A percentile compares a stretch with the other conserved stretches of the same genome.
phyloP scores from a whole-genome alignment of 2,113 vertebrate genomes.

The Ceyx cyanopectus region DNA sequence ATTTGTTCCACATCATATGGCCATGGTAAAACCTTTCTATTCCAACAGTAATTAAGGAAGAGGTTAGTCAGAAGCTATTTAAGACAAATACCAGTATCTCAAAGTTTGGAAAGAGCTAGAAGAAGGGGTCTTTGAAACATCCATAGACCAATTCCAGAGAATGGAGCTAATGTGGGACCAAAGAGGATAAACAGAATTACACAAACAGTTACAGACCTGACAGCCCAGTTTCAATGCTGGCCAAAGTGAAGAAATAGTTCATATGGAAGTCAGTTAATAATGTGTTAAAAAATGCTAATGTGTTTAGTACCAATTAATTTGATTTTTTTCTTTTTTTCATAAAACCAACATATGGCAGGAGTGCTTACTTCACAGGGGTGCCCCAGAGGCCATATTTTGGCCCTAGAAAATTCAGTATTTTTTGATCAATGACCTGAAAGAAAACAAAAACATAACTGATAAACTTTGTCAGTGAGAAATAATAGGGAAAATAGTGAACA shows the following conservation, averaged over 20 bases:
- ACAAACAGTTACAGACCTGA: neutral
- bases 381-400: slow-evolving; percentile 54
- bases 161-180: neutral
- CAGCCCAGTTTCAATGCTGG: neutral
- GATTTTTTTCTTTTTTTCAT: neutral
- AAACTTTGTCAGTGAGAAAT: slow-evolving; percentile 19
- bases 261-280: neutral
- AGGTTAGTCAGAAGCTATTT: neutral
- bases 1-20: neutral
- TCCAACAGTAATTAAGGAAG: neutral
- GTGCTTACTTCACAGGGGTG: slow-evolving; percentile 51
- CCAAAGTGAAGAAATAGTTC: slow-evolving; percentile 1
- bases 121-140: neutral
- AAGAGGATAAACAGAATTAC: slow-evolving; percentile 4
- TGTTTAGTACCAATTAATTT: neutral
- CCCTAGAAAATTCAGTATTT: slow-evolving; percentile 60
- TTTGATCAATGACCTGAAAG: slow-evolving; percentile 66
- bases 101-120: neutral
- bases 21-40: neutral
- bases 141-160: neutral
- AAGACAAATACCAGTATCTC: neutral
- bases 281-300: neutral
- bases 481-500: neutral
- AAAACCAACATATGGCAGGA: slow-evolving; percentile 16
- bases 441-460: slow-evolving; percentile 64